Base-by-base conservation (phyloP, 2,113 vertebrate genomes). In the Bubo scandiacus region DNA sequence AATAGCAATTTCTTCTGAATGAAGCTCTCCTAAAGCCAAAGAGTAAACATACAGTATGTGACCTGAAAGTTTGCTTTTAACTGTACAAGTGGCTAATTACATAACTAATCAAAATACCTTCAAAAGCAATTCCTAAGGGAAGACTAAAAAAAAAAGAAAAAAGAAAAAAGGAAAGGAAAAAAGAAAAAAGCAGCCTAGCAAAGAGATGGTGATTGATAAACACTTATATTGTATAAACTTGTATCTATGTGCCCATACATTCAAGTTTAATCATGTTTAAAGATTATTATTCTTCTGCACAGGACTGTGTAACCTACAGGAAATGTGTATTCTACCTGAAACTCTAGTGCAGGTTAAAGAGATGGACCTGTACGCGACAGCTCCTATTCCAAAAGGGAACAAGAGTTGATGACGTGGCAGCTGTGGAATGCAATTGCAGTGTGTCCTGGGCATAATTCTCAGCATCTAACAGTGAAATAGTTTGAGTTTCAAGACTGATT, bases 1-100 rank as follows among this genome's bases (percentile, higher is more conserved):
- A 98, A 98, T 97, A 91, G 97, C 95, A 95, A 93, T 96, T 98
- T 98, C 97, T 98, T 98, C 97, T 97, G 97, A 98, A 98, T 98
- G 97, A 97, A 98, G 90, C 97, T 93, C 95, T 97, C 89, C 95
- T 96, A 92, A 95, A 98, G 98, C 98, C 97, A 97, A 97, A 98
- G 93, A 96, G 97, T 96, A 98, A 98, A 98, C 97, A 98, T 34
- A 85, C 82, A 89, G 74, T 91, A 79, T 91, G 95, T 96, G 94
- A 96, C 97, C 95, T 72, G 65, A 97, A 94, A 88, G 96, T 86
- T 81, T 78, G 88, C 92, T 96, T 96, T 97, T 94, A 80, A 94
- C 91, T 68, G 66, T 90, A 59, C 47, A 91, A 73, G 96, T 86
- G 78, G 65, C 74, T 51, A 92, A 95, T 98, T 98, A 97, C 97